phyloP scores from a whole-genome alignment of 2,888 invertebrate species.

The Trisateles emortualis region DNA sequence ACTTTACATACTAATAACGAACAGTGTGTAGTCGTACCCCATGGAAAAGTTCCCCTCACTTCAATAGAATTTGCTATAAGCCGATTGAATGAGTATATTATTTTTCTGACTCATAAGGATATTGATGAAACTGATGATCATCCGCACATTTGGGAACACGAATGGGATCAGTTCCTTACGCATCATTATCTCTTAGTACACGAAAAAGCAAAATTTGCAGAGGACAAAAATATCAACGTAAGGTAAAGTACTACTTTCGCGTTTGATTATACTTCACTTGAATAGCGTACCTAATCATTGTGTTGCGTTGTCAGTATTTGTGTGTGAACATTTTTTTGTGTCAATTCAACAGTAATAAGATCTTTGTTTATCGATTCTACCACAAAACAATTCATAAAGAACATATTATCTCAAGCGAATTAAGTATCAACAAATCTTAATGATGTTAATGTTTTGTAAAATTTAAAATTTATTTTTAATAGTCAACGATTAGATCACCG shows the following conservation, averaged over 20 bases:
- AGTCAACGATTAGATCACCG: background rate
- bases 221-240: constrained; percentile 71
- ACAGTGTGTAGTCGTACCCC: constrained; percentile 82
- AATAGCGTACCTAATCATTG: constrained; percentile 22
- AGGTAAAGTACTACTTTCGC: constrained; percentile 61
- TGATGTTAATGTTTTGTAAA: too few species aligned
- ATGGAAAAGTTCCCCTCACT: constrained; percentile 91
- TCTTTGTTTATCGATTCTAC: constrained; percentile 46
- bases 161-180: constrained; percentile 95
- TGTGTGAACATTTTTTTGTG: constrained; percentile 41
- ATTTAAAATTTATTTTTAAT: too few species aligned
- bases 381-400: constrained; percentile 40
- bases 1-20: constrained; percentile 86
- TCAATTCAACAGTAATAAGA: constrained; percentile 43
- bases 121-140: constrained; percentile 91
- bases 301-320: constrained; percentile 20
- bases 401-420: constrained; percentile 28
- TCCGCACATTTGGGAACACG: constrained; percentile 91
- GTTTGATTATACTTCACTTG: too few species aligned
- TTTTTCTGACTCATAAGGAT: constrained; percentile 90
- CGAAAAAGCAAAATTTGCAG: constrained; percentile 85
- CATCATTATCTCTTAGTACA: constrained; percentile 90
- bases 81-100: constrained; percentile 92
- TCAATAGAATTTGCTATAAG: constrained; percentile 94
- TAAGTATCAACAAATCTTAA: constrained; percentile 28